Evolutionary conservation across 2,888 invertebrate species (phyloP), one percentile per base, ranked within the genome.

Genomic region (Phortica magna): DNA sequence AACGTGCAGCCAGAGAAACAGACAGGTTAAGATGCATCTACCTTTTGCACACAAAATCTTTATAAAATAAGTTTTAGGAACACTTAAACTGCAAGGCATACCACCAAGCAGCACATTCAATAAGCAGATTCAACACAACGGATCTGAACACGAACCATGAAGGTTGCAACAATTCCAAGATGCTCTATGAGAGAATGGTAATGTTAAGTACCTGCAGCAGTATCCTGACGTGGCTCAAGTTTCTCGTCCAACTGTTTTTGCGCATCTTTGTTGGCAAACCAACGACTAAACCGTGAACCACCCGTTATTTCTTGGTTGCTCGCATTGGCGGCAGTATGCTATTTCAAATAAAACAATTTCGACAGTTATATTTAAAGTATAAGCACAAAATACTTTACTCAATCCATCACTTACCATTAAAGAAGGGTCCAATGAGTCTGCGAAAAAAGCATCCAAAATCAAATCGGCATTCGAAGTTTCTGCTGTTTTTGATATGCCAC

Each of bases 381-480:
- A 55, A 72, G 95, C 95, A 95, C 83, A 7, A 89, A 87, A 78
- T 82, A 81, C 1, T 48, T 48, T 48, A 6, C 14, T 5, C 9
- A 9, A 48, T 48, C 9, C 14, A 6, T 3, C 48, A 78, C 93
- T 93, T 91, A 96, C 96, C 82, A 95, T 94, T 41, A 96, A 92
- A 72, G 96, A 93, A 73, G 95, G 95, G 65, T 96, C 95, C 85
- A 97, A 94, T 78, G 94, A 93, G 88, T 97, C 97, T 84, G 95
- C 94, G 88, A 81, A 98, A 94, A 89, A 97, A 96, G 82, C 96
- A 96, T 87, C 97, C 97, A 80, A 98, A 94, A 92, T 96, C 96
- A 90, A 97, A 96, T 84, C 93, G 12, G 92, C 91, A 14, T 93
- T 93, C 77, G 79, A 64, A 68, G 79, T 83, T 17, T 73, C n/a